Evolutionary conservation across 2,888 invertebrate genomes (phyloP).

Genomic region (Capitulum mitella): DNA sequence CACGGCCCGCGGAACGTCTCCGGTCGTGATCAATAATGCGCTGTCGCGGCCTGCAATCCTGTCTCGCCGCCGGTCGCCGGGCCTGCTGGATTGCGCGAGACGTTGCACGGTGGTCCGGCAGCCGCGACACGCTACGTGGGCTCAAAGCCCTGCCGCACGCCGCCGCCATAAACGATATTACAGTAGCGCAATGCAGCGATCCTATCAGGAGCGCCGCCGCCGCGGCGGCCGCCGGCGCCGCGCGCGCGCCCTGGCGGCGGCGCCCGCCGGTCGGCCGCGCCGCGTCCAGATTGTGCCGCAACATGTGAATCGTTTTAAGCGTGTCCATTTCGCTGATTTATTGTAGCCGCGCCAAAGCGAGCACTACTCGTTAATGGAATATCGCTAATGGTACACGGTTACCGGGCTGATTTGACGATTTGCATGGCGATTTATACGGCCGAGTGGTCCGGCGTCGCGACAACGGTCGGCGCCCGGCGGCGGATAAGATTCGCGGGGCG

Average conservation of each 20-base stretch:
- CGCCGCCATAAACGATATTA: not conserved
- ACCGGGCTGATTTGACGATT: conserved; percentile 6
- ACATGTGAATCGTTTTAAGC: conserved; percentile 24
- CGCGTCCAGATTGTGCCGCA: not conserved
- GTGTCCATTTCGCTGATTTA: conserved; percentile 22
- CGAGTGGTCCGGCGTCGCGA: not conserved
- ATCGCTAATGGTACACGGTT: conserved; percentile 20
- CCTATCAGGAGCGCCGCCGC: not conserved
- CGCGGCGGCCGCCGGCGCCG: not conserved
- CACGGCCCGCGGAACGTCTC: no score
- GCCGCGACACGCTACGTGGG: not conserved
- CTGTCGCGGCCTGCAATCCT: no score
- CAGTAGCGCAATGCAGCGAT: not conserved
- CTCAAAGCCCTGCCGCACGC: not conserved
- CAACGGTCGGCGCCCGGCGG: not conserved
- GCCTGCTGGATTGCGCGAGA: no score
- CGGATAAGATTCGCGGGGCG: conserved; percentile 5
- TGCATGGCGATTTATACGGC: conserved; percentile 14
- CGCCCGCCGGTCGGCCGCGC: not conserved
- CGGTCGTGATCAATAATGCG: no score
- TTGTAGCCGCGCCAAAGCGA: conserved; percentile 12
- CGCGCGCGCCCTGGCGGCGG: not conserved
- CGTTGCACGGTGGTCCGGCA: no score
- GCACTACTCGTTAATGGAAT: conserved; percentile 22
- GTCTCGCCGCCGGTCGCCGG: no score